Base-by-base conservation (phyloP, 2,113 vertebrate genomes). In the Melanotaenia duboulayi region DNA sequence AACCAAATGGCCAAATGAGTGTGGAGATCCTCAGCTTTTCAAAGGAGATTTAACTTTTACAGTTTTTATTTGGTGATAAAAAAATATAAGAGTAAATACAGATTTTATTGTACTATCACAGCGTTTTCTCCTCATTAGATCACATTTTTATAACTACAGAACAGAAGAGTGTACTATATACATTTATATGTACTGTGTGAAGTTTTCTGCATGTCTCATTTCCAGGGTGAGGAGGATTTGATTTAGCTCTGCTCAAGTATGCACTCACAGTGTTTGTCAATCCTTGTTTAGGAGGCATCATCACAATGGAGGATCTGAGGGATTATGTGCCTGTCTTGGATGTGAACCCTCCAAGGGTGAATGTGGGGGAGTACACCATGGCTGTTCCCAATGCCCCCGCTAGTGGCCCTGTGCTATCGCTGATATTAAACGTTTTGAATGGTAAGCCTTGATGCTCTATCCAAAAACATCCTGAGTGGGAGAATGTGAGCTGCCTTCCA, bases 371-470 rank as follows among this genome's bases (percentile, higher is more conserved):
- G 20, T 94, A 89, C 50, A 93, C 75, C 37, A 90, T 99, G 82
- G 94, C 92, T 28, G 87, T 83, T 3, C 96, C 96, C 40, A 94
- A 84, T 2, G 95, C 96, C 35, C 97, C 97, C 0, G 90, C 96
- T 62, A 97, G 97, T 0, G 97, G 98, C 51, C 96, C 98, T 0
- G 95, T 99, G 72, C 94, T 99, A 35, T 90, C 91, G 0, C 95
- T 99, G 80, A 96, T 98, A 78, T 91, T 99, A 81, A 96, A 97
- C 90, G 96, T 99, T 66, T 85, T 99, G 80, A 94, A 95, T 74
- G 96, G 97, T 99, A 85, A 92, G 84, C 61, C 55, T 78, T 66
- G 67, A 80, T 86, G 65, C 80, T 56, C 55, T 35, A 51, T 88
- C 69, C 76, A 78, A 85, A 85, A 72, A 85, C 66, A 81, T 59